A percentile compares a stretch with the other conserved stretches of the same genome.
These are phyloP conservation scores for Benthosema pterotum DNA, from an alignment of 2,797 vertebrate genomes.

Conservation along the genomic window DNA sequence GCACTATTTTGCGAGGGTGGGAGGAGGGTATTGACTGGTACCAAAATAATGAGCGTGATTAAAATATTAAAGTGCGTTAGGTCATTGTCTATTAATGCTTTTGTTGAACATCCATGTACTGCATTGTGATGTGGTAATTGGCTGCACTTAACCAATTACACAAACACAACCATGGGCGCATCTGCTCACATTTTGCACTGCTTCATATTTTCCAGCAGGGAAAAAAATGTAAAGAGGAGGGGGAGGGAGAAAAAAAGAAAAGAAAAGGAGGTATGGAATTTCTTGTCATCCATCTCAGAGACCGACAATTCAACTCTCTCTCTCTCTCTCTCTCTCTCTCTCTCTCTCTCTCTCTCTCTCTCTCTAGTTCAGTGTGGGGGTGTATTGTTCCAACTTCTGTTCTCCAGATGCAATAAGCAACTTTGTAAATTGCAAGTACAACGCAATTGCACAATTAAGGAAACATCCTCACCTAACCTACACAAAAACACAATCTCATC, in stretches of 20 bases:
- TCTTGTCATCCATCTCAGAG: conserved; percentile 43
- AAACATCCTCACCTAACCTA: no score
- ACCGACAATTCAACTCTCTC: conserved; percentile 24
- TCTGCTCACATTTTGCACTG: conserved; percentile 42
- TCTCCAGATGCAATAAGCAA: conserved; percentile 49
- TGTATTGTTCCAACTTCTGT: conserved; percentile 44
- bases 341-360: conserved; percentile 13
- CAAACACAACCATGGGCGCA: conserved; percentile 45
- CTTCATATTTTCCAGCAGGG: conserved; percentile 49
- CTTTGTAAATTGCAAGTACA: no score
- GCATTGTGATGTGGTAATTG: conserved; percentile 35
- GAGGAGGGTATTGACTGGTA: conserved; percentile 7
- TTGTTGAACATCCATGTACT: conserved; percentile 5
- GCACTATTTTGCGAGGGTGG: conserved; percentile 13
- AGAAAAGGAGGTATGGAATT: conserved; percentile 42
- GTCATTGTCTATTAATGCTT: conserved; percentile 21
- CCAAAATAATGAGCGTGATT: conserved; percentile 16
- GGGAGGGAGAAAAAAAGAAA: neutral
- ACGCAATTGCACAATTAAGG: no score
- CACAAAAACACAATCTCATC: no score
- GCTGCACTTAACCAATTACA: conserved; percentile 57
- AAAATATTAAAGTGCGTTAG: conserved; percentile 11
- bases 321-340: neutral
- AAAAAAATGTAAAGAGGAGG: conserved; percentile 18
- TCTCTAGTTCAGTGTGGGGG: conserved; percentile 52